phyloP scores from a whole-genome alignment of 2,888 invertebrate genomes.

The Lycophotia porphyrea region DNA sequence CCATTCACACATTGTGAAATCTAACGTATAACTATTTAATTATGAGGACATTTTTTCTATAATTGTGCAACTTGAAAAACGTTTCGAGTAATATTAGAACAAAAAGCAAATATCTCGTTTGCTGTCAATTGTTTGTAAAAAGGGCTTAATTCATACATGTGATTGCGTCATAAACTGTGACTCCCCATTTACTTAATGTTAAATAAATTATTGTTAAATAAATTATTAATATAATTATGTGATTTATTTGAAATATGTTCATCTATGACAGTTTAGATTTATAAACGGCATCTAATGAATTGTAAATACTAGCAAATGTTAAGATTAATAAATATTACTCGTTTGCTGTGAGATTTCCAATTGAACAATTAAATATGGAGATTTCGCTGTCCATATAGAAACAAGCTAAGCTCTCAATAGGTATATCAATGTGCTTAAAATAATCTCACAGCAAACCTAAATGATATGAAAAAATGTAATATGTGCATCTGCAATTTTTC shows the following conservation, averaged over 20 bases:
- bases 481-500: slow-evolving; percentile 43
- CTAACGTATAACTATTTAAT: slow-evolving; percentile 30
- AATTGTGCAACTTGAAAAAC: slow-evolving; percentile 39
- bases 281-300: slow-evolving; percentile 59
- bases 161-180: slow-evolving; percentile 55
- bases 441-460: slow-evolving; percentile 60
- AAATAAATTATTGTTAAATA: slow-evolving; percentile 60
- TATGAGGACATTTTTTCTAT: slow-evolving; percentile 41
- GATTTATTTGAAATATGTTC: slow-evolving; percentile 67
- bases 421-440: slow-evolving; percentile 33
- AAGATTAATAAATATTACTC: slow-evolving; percentile 34
- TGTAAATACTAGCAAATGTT: slow-evolving; percentile 65
- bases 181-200: slow-evolving; percentile 65
- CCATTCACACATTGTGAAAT: slow-evolving; percentile 52
- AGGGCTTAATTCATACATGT: slow-evolving; percentile 62
- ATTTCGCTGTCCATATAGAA: slow-evolving; percentile 37
- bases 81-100: slow-evolving; percentile 30
- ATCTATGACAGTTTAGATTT: slow-evolving; percentile 63
- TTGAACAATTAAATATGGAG: slow-evolving; percentile 26
- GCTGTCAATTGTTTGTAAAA: slow-evolving; percentile 56
- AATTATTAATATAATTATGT: slow-evolving; percentile 61
- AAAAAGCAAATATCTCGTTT: slow-evolving; percentile 40
- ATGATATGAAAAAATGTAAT: slow-evolving; percentile 25
- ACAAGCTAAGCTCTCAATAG: slow-evolving; percentile 37
- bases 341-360: slow-evolving; percentile 74